Base-by-base conservation (phyloP, 2,797 vertebrate species). In the Gallinago stenura region DNA sequence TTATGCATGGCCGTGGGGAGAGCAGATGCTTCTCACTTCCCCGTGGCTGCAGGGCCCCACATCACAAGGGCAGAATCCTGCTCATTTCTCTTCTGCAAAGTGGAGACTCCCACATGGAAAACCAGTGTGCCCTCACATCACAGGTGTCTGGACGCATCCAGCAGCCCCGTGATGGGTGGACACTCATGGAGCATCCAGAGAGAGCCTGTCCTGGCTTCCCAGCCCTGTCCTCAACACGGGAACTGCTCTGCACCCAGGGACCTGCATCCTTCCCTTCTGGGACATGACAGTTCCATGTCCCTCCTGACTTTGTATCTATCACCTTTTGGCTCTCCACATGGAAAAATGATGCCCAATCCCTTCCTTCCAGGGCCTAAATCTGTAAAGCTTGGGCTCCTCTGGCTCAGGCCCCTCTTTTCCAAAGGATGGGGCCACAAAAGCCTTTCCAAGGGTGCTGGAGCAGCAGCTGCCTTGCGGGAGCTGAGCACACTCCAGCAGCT, bases 131-230 rank as follows among this genome's bases (percentile, higher is more conserved):
- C 37, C 46, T 35, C 45, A 2, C 4, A 12, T 28, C 64, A 9
- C 11, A 7, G 46, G 26, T 26, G 21, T 15, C 65, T 13, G 48
- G 37, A 15, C 20, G 46, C 6, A 1, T n/a, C 37, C 9, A 1
- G 39, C 33, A 51, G n/a, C 69, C 21, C 4, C 0, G 0, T 2
- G 35, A 17, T 1, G 19, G 51, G 35, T 5, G 54, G 66, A 33
- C 3, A 2, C 26, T 37, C 30, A 2, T 1, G 57, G 33, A 53
- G 57, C 56, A 46, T 8, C 18, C 39, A 39, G 18, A 30, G 60
- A 62, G 12, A 41, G 8, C 61, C 14, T 20, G 28, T 43, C 61
- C 28, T 43, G 61, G 28, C 28, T 41, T 64, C 61, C 39, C 28
- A 31, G 30, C 28, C 61, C 39, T 43, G 37, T 64, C 28, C 39